Evolutionary conservation across 2,888 invertebrate species (phyloP).

Genomic region (Catocala sponsa): DNA sequence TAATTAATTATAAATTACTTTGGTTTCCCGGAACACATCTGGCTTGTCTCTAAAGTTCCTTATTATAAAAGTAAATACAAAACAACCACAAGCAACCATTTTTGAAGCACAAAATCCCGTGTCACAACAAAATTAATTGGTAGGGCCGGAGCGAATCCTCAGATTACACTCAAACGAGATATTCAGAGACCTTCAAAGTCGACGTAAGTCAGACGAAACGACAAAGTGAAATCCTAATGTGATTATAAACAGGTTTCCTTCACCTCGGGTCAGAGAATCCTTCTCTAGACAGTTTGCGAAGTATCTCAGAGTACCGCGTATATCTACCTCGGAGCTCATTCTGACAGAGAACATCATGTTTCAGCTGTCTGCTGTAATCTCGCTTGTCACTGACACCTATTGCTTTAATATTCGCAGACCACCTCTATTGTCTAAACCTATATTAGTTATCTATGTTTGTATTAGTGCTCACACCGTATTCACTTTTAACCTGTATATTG

Average conservation of each 20-base stretch:
- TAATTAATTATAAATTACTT: background rate
- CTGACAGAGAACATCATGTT: slow-evolving; percentile 28
- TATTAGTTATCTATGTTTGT: background rate
- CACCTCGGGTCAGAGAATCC: slow-evolving; percentile 16
- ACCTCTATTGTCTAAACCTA: slow-evolving; percentile 3
- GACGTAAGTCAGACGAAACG: slow-evolving; percentile 53
- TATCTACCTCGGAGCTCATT: background rate
- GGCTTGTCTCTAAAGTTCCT: slow-evolving; percentile 1
- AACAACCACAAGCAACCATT: slow-evolving; percentile 18
- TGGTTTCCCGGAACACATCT: slow-evolving; percentile 3
- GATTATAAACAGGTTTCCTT: slow-evolving; percentile 51
- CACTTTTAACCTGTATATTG: too few relatives aligned
- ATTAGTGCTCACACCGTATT: too few relatives aligned
- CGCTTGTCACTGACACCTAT: slow-evolving; percentile 22
- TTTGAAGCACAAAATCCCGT: slow-evolving; percentile 25
- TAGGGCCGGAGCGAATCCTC: slow-evolving; percentile 43
- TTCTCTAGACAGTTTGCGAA: slow-evolving; percentile 17
- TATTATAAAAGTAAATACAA: slow-evolving; percentile 16
- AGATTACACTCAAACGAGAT: slow-evolving; percentile 55
- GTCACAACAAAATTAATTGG: slow-evolving; percentile 42
- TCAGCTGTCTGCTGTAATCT: slow-evolving; percentile 38
- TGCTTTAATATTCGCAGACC: slow-evolving; percentile 28
- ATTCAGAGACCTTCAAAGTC: slow-evolving; percentile 56
- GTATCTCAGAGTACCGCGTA: slow-evolving; percentile 5
- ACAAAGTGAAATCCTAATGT: slow-evolving; percentile 56